Conservation (phyloP, 2,797 vertebrate genomes). For the Cygnus olor region DNA sequence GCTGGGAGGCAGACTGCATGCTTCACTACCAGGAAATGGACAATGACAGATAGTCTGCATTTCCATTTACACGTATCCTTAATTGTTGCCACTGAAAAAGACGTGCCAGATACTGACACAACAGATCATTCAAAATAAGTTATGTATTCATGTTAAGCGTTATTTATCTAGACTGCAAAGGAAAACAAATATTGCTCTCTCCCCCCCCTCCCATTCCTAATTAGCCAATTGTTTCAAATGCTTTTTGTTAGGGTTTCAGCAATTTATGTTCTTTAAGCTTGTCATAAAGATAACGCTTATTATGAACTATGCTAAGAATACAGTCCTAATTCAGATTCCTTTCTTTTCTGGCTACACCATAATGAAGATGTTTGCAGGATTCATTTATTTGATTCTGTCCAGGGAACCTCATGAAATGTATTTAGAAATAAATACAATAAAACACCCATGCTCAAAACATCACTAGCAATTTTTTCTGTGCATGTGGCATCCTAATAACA, state of each 20-base stretch:
- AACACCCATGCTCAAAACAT: constrained; percentile 23
- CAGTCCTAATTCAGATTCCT: constrained; percentile 64
- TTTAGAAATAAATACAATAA: constrained; percentile 70
- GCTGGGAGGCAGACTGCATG: constrained; percentile 62
- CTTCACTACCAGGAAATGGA: constrained; percentile 66
- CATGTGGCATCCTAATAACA: constrained; percentile 49
- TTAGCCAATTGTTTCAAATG: constrained; percentile 74
- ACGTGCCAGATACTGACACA: constrained; percentile 73
- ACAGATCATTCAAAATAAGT: constrained; percentile 75
- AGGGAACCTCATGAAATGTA: constrained; percentile 57
- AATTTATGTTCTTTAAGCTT: constrained; percentile 75
- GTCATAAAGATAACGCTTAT: constrained; percentile 70
- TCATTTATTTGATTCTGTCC: constrained; percentile 69
- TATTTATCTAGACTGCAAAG: constrained; percentile 72
- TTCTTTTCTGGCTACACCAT: constrained; percentile 54
- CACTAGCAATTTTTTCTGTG: background rate
- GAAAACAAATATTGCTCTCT: constrained; percentile 78
- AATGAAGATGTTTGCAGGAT: constrained; percentile 66
- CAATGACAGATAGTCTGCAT: constrained; percentile 70
- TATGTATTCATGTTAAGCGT: constrained; percentile 71
- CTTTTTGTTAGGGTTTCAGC: constrained; percentile 72
- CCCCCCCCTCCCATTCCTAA: constrained; percentile 58
- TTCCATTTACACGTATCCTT: constrained; percentile 73
- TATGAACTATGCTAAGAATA: constrained; percentile 68
- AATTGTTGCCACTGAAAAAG: constrained; percentile 73